A percentile compares a stretch with the other conserved stretches of the same genome.
These are phyloP conservation scores for Leucoma salicis DNA, from an alignment of 2,888 invertebrate genomes.

Conservation along the genomic window DNA sequence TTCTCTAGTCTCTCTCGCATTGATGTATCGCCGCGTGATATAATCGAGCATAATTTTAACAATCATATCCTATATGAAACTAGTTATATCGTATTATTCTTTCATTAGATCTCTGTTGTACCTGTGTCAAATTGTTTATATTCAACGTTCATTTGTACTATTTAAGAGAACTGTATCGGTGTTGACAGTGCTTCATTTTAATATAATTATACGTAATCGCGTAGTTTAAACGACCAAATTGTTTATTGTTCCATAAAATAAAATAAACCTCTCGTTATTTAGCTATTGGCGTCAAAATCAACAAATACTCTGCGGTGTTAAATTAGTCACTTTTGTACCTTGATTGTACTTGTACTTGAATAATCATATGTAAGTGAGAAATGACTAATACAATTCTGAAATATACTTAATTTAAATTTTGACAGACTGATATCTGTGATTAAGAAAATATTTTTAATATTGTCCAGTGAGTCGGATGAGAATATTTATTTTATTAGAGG, in stretches of 20 bases:
- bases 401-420: conserved; percentile 83
- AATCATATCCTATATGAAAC: conserved; percentile 76
- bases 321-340: conserved; percentile 81
- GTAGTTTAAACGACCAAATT: conserved; percentile 70
- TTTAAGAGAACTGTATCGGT: conserved; percentile 62
- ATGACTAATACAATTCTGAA: conserved; percentile 79
- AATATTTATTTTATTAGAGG: conserved; percentile 80
- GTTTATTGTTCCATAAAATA: conserved; percentile 52
- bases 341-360: conserved; percentile 76
- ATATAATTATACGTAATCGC: conserved; percentile 58
- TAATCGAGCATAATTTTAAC: conserved; percentile 73
- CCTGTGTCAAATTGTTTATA: conserved; percentile 78
- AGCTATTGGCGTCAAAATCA: conserved; percentile 57
- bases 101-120: conserved; percentile 82
- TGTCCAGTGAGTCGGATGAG: conserved; percentile 81
- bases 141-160: conserved; percentile 71
- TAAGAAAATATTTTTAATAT: conserved; percentile 82
- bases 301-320: conserved; percentile 77
- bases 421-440: conserved; percentile 83
- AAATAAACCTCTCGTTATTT: conserved; percentile 58
- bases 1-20: conserved; percentile 80
- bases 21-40: conserved; percentile 64
- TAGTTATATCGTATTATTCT: conserved; percentile 80
- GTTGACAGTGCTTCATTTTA: conserved; percentile 56
- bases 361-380: conserved; percentile 73